A percentile compares a stretch with the other conserved stretches of the same genome.
phyloP scores from a whole-genome alignment of 2,797 vertebrate species.

The Australoheros facetus region DNA sequence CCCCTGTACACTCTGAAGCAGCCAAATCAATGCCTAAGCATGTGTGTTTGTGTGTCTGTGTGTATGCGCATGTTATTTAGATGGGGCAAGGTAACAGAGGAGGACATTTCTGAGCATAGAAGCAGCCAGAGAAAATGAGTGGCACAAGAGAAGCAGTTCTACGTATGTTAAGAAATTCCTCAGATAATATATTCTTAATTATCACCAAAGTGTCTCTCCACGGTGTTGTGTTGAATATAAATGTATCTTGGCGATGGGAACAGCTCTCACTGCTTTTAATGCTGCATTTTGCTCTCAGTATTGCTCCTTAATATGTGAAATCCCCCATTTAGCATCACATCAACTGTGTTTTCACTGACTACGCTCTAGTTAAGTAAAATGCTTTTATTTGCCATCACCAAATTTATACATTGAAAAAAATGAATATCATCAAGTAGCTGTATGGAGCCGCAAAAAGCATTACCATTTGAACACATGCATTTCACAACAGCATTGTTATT shows the following conservation, averaged over 20 bases:
- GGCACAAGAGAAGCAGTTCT: conserved; percentile 39
- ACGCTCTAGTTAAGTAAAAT: conserved; percentile 43
- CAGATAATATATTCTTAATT: conserved; percentile 81
- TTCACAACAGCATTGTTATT: conserved; percentile 14
- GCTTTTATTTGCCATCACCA: conserved; percentile 31
- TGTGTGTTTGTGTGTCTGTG: conserved; percentile 37
- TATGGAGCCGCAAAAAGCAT: conserved; percentile 16
- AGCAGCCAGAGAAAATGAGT: conserved; percentile 10
- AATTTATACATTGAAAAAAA: conserved; percentile 15
- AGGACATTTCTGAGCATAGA: conserved; percentile 32
- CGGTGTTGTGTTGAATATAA: conserved; percentile 58
- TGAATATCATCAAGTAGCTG: neutral
- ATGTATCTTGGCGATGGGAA: conserved; percentile 28
- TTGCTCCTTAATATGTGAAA: conserved; percentile 26
- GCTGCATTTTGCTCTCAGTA: conserved; percentile 9
- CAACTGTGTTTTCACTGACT: conserved; percentile 21
- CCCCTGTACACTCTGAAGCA: conserved; percentile 61
- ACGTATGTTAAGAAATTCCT: conserved; percentile 71
- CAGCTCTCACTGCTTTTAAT: conserved; percentile 5
- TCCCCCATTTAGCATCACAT: conserved; percentile 3
- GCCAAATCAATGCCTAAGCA: conserved; percentile 69
- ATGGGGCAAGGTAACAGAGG: conserved; percentile 30
- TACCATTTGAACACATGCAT: conserved; percentile 33
- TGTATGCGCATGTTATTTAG: conserved; percentile 40
- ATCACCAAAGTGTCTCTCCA: conserved; percentile 67